Conservation (phyloP, 2,888 invertebrate genomes). For the Drosophila ezoana region DNA sequence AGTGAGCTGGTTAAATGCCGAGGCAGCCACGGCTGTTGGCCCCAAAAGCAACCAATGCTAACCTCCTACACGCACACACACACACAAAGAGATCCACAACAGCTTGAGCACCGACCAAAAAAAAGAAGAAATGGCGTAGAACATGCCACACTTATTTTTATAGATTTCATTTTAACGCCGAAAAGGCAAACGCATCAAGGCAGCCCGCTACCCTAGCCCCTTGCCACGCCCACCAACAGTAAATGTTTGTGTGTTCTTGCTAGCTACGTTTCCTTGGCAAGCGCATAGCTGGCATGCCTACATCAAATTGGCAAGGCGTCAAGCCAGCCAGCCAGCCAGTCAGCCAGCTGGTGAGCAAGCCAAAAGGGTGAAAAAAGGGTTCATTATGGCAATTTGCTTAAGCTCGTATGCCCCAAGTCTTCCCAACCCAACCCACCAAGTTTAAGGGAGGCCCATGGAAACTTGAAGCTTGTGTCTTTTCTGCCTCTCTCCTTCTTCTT, state of each 20-base stretch:
- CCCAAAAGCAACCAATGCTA: constrained; percentile 47
- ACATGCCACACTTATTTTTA: constrained; percentile 81
- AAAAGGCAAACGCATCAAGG: constrained; percentile 77
- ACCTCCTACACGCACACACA: constrained; percentile 12
- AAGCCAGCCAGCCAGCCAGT: constrained; percentile 50
- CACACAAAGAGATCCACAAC: constrained; percentile 51
- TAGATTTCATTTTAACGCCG: constrained; percentile 81
- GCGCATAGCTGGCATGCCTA: constrained; percentile 67
- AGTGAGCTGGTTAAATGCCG: constrained; percentile 82
- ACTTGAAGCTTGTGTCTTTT: constrained; percentile 56
- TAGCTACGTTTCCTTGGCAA: constrained; percentile 62
- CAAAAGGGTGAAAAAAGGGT: constrained; percentile 67
- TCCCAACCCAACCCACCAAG: neutral
- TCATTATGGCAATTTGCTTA: constrained; percentile 81
- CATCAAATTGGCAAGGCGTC: constrained; percentile 80
- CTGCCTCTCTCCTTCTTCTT: constrained; percentile 7
- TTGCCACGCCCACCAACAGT: constrained; percentile 15
- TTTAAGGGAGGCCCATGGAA: constrained; percentile 16
- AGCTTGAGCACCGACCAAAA: constrained; percentile 50
- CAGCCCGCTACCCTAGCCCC: constrained; percentile 13
- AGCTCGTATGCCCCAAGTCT: constrained; percentile 53
- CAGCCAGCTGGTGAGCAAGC: constrained; percentile 46
- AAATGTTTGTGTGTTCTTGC: constrained; percentile 28
- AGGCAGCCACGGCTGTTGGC: constrained; percentile 54
- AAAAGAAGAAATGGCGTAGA: constrained; percentile 60